phyloP scores from a whole-genome alignment of 2,797 vertebrate species.

The Synaphobranchus kaupii region DNA sequence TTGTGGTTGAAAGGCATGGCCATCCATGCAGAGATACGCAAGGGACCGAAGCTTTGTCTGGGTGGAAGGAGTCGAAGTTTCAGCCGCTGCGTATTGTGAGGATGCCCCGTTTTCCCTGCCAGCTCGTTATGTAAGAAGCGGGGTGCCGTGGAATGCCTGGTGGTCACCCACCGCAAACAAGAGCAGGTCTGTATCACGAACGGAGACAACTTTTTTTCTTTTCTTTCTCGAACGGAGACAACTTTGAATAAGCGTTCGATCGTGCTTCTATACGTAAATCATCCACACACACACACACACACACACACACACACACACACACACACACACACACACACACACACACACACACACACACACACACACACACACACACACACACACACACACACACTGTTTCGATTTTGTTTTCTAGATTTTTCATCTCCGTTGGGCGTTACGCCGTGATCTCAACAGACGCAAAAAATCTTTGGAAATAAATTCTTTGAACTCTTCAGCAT shows the following conservation, averaged over 20 bases:
- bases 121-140: not conserved
- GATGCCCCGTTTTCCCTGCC: not conserved
- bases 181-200: not conserved
- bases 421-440: not conserved
- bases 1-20: not conserved
- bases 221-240: not conserved
- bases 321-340: not conserved
- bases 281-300: not conserved
- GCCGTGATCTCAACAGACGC: not conserved
- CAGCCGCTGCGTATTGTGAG: not conserved
- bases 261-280: constrained; percentile 6
- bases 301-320: not conserved
- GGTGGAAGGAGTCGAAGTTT: not conserved
- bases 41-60: constrained; percentile 5
- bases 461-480: not conserved
- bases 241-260: not conserved
- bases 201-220: not conserved
- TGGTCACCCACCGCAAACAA: not conserved
- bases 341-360: not conserved
- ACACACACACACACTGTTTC: not conserved
- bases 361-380: not conserved
- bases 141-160: not conserved
- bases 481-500: constrained; percentile 4
- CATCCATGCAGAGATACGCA: not conserved
- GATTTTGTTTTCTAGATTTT: constrained; percentile 2